Conservation (phyloP, 2,113 vertebrate genomes). For the Gallinago media region DNA sequence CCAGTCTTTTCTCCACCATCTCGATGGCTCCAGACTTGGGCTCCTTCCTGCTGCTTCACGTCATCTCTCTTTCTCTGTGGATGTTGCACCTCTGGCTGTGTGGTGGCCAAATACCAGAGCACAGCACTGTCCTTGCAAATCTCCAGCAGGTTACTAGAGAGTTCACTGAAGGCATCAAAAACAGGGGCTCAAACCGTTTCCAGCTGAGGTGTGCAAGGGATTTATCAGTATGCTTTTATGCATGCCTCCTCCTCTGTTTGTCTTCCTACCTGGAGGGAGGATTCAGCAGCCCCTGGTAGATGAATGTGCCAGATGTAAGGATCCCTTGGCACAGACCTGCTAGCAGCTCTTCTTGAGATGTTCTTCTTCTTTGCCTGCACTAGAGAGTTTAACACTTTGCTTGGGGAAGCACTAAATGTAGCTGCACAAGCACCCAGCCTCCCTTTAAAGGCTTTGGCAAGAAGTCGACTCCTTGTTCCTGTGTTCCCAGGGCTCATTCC, state of each 20-base stretch:
- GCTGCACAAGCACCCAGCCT: fast-evolving
- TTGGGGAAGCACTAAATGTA: background rate
- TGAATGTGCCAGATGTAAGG: fast-evolving
- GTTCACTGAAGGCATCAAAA: background rate
- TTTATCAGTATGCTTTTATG: background rate
- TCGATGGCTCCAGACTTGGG: background rate
- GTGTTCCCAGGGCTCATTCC: background rate
- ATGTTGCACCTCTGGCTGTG: background rate
- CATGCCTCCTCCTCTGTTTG: background rate
- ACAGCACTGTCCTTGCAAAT: background rate
- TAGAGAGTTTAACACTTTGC: background rate
- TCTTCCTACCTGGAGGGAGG: background rate
- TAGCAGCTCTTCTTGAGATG: background rate
- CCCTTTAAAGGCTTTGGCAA: background rate
- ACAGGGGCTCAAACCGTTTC: background rate
- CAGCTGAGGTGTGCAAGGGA: background rate
- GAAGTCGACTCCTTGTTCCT: background rate
- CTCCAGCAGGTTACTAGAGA: fast-evolving
- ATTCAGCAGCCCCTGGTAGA: background rate
- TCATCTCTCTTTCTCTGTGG: background rate
- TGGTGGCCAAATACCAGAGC: background rate
- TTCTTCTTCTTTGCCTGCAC: background rate
- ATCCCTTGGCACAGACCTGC: background rate
- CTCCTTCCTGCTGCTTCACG: background rate
- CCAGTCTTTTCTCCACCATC: background rate